These are phyloP conservation scores for Cantharis flavilabris DNA, from an alignment of 2,888 invertebrate genomes.

Conservation along the genomic window DNA sequence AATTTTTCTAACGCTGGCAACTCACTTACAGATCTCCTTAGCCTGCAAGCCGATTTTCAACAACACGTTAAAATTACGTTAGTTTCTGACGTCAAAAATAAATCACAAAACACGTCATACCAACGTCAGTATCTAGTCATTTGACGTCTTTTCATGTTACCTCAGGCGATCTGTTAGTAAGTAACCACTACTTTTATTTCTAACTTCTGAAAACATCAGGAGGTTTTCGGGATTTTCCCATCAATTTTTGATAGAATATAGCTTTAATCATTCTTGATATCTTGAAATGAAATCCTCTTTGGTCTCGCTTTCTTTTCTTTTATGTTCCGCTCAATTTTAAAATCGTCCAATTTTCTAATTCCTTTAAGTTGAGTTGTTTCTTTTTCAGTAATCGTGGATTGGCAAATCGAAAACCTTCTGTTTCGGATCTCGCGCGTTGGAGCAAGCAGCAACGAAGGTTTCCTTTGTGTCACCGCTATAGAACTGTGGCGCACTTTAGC, in stretches of 20 bases:
- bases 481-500: not conserved
- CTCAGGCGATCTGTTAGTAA: too few relatives aligned
- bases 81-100: too few relatives aligned
- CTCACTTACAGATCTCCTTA: not conserved
- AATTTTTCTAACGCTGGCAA: not conserved
- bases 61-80: too few relatives aligned
- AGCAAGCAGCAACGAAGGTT: not conserved
- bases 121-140: too few relatives aligned
- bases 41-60: too few relatives aligned
- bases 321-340: not conserved
- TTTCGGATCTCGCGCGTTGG: not conserved
- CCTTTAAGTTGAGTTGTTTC: not conserved
- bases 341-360: not conserved
- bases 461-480: not conserved
- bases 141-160: too few relatives aligned
- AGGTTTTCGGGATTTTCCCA: too few relatives aligned
- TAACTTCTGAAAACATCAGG: too few relatives aligned
- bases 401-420: not conserved
- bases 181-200: too few relatives aligned
- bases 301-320: not conserved
- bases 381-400: not conserved
- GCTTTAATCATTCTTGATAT: not conserved
- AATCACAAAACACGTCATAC: too few relatives aligned
- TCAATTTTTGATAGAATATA: too few relatives aligned
- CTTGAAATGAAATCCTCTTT: not conserved